Evolutionary conservation across 1,140 invertebrate genomes (phyloP).

Genomic region (Drosophila tsacasi): DNA sequence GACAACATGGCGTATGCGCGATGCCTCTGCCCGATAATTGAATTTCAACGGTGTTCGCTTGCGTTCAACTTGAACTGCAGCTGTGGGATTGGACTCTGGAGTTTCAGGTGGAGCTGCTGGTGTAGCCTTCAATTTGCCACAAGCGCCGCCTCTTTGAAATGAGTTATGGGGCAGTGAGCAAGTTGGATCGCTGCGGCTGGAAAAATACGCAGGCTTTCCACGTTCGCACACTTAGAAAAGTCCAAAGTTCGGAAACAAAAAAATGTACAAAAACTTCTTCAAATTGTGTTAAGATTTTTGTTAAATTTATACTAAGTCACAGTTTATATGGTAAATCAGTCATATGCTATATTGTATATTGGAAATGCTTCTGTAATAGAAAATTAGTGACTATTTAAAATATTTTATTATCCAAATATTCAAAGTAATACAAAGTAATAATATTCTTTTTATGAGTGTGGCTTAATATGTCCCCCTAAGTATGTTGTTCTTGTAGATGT

Average conservation of each 20-base stretch:
- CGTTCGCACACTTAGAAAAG: constrained; percentile 10
- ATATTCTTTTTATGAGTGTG: constrained; percentile 2
- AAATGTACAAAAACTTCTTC: too few relatives aligned
- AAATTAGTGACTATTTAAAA: too few relatives aligned
- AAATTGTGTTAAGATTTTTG: not conserved
- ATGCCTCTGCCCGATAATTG: constrained; percentile 72
- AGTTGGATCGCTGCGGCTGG: constrained; percentile 29
- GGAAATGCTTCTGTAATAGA: not conserved
- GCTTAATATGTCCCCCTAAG: constrained; percentile 42
- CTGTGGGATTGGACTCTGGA: constrained; percentile 17
- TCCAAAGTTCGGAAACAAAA: not conserved
- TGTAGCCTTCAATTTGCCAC: constrained; percentile 77
- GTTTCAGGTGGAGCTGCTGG: constrained; percentile 33
- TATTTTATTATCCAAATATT: not conserved
- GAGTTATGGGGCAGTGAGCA: constrained; percentile 65
- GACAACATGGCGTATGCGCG: constrained; percentile 78
- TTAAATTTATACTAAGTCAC: too few relatives aligned
- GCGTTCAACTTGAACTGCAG: constrained; percentile 59
- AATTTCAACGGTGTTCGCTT: constrained; percentile 67
- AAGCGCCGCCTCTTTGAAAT: constrained; percentile 76
- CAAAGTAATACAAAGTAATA: not conserved
- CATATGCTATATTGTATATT: too few relatives aligned
- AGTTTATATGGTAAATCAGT: too few relatives aligned
- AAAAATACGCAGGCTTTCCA: constrained; percentile 40
- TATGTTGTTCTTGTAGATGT: constrained; percentile 25